phyloP scores from a whole-genome alignment of 1,140 invertebrate genomes.

The Lineus longissimus region DNA sequence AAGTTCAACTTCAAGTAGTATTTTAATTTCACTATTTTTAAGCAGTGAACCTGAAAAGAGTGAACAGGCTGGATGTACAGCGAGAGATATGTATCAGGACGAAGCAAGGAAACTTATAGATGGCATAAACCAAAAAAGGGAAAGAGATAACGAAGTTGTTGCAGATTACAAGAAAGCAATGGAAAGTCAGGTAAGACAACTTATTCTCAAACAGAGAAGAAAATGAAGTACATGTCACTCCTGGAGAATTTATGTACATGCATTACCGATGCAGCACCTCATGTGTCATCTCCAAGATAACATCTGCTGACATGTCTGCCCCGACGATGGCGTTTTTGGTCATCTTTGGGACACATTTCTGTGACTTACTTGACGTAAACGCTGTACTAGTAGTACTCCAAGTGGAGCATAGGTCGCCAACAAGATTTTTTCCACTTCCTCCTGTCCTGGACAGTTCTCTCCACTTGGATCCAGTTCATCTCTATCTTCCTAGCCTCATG shows the following conservation, averaged over 20 bases:
- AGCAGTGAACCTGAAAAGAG: conserved; percentile 10
- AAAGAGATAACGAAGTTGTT: conserved; percentile 28
- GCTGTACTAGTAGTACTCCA: background rate
- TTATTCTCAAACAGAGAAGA: background rate
- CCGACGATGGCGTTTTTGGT: background rate
- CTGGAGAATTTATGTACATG: too few species aligned
- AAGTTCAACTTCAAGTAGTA: background rate
- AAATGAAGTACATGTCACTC: background rate
- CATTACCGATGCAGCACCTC: background rate
- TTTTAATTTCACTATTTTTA: background rate
- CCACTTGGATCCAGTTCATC: too few species aligned
- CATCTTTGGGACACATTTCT: background rate
- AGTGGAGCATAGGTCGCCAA: too few species aligned
- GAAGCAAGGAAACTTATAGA: conserved; percentile 29
- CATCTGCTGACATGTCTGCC: background rate
- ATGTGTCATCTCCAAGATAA: background rate
- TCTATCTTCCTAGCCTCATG: too few species aligned
- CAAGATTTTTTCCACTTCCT: too few species aligned
- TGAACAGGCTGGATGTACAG: background rate
- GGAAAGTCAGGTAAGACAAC: conserved; percentile 25
- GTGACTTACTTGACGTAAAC: background rate
- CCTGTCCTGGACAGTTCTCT: too few species aligned
- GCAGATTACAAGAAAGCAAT: conserved; percentile 28
- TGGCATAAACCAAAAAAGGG: conserved; percentile 31
- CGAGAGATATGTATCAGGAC: conserved; percentile 1